These are phyloP conservation scores for Epinephelus malabaricus DNA, from an alignment of 2,797 vertebrate genomes.

Conservation along the genomic window DNA sequence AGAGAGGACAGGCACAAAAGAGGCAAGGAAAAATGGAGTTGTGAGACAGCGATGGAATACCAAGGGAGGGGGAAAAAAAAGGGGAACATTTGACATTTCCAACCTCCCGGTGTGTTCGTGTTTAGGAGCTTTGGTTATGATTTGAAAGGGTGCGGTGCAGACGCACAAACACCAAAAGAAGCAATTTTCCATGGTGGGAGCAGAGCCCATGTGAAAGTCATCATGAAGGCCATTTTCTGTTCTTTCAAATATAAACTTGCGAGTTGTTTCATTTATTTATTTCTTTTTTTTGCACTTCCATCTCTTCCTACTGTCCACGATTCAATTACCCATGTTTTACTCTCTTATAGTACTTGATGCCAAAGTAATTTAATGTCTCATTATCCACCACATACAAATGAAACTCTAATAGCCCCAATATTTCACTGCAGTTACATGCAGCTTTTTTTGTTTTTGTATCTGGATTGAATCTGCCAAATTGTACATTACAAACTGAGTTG, in stretches of 20 bases:
- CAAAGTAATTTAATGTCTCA: slow-evolving; percentile 17
- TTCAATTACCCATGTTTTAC: slow-evolving; percentile 28
- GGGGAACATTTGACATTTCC: slow-evolving; percentile 67
- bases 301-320: slow-evolving; percentile 7
- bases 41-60: slow-evolving; percentile 71
- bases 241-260: slow-evolving; percentile 30
- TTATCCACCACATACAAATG: slow-evolving; percentile 25
- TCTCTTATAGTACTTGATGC: slow-evolving; percentile 17
- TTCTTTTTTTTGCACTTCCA: slow-evolving; percentile 15
- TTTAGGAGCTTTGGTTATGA: slow-evolving; percentile 71
- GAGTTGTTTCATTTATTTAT: neutral
- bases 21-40: slow-evolving; percentile 65
- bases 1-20: slow-evolving; percentile 66
- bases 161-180: slow-evolving; percentile 64
- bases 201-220: slow-evolving; percentile 54
- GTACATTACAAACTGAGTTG: neutral
- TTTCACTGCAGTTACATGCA: slow-evolving; percentile 3
- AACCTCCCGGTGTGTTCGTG: slow-evolving; percentile 61
- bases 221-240: slow-evolving; percentile 64
- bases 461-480: slow-evolving; percentile 24
- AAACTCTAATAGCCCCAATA: slow-evolving; percentile 22
- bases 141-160: slow-evolving; percentile 62
- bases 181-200: slow-evolving; percentile 58
- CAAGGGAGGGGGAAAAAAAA: slow-evolving; percentile 57
- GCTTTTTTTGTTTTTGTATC: slow-evolving; percentile 17